Base-by-base conservation (phyloP, 2,888 invertebrate species). In the Onchidella celtica region DNA sequence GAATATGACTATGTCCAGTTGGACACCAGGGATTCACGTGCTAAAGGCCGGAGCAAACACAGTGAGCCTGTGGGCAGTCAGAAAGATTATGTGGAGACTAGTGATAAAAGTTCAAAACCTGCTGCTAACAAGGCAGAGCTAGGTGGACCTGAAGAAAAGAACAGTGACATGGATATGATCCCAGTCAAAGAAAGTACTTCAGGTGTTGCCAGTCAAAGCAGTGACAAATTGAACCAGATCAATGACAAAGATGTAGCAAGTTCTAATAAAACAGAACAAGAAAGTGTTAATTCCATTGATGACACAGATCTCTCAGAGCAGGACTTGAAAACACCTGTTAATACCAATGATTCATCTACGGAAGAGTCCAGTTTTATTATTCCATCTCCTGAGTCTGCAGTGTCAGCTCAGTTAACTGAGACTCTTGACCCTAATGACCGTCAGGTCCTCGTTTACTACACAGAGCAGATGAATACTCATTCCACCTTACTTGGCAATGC, bases 1-100 rank as follows among this genome's bases (percentile, higher is more conserved):
- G 97, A 98, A 92, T 97, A 97, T 92, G 98, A 98, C 93, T 98
- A 98, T 92, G 97, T 98, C n/a, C 89, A 89, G 70, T 94, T 98
- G 80, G 94, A 91, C 95, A 96, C 97, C 1, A 95, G 96, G 89
- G 95, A 81, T 38, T 66, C 69, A 11, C 47, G 6, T 17, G 57
- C 82, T 24, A 72, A 3, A 38, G 59, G 61, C 36, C 59, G 61
- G 1, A 59, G 34, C 55, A 57, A 57, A 36, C 11, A 59, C 27
- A 34, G 29, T 61, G 36, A 29, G 1, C 32, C n/a, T 38, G 40
- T 11, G 1, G 55, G 34, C 34, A 38, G 29, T 55, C 11, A 27
- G 2, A n/a, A 27, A 11, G 61, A 11, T 2, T 40, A 59, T 11
- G 47, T 47, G 14, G 38, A n/a, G 17, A 29, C 17, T 11, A 36